phyloP scores from a whole-genome alignment of 2,888 invertebrate genomes.

The Pyrrhosoma nymphula region DNA sequence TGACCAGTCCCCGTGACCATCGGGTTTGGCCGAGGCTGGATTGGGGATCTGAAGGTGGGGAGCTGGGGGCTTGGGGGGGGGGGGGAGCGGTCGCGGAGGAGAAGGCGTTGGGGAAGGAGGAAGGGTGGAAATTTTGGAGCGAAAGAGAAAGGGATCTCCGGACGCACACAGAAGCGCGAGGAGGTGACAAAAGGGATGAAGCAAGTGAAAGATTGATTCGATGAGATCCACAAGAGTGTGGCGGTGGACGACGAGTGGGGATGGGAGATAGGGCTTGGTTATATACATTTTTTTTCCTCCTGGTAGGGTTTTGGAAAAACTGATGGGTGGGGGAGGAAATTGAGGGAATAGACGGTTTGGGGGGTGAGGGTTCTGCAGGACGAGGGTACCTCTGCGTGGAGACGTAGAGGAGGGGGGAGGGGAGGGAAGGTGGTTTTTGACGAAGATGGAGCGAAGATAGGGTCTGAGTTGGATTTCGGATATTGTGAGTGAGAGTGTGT shows the following conservation, averaged over 20 bases:
- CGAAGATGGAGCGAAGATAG: conserved; percentile 11
- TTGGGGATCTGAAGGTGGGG: no score
- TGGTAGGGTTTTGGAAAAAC: not conserved
- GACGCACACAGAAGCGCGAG: not conserved
- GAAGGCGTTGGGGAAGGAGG: not conserved
- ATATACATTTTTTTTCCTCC: no score
- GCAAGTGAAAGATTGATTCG: conserved; percentile 2
- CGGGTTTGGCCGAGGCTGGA: no score
- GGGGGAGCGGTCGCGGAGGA: not conserved
- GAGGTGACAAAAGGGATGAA: conserved; percentile 18
- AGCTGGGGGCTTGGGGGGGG: not conserved
- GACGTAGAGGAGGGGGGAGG: not conserved
- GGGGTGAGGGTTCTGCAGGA: not conserved
- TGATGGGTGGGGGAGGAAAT: not conserved
- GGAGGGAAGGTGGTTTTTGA: not conserved
- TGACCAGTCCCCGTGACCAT: no score
- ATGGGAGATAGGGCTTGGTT: not conserved
- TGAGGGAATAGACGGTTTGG: not conserved
- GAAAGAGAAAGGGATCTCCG: not conserved
- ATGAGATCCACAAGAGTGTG: not conserved
- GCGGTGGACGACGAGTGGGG: not conserved
- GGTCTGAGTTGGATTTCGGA: not conserved
- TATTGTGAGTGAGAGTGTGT: not conserved
- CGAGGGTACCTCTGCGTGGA: not conserved
- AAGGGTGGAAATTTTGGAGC: not conserved